Evolutionary conservation across 2,113 vertebrate genomes (phyloP).

Genomic region (Rutilus rutilus): DNA sequence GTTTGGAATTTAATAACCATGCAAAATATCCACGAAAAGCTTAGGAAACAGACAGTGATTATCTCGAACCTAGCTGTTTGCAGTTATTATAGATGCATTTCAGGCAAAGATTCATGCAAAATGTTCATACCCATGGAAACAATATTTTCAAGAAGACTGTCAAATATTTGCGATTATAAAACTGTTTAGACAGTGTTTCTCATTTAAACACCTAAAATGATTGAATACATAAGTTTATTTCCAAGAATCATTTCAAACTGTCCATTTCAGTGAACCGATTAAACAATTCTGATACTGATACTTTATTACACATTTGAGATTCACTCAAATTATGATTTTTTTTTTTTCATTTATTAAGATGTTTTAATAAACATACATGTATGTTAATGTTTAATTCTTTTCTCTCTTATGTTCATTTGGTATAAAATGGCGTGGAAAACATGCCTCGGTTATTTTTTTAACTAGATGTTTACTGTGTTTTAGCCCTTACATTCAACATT

Average conservation of each 20-base stretch:
- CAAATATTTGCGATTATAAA: background rate
- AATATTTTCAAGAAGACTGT: background rate
- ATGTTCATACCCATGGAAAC: slow-evolving; percentile 42
- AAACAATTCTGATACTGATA: too few species aligned
- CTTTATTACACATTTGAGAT: background rate
- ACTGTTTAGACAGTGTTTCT: background rate
- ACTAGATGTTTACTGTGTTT: slow-evolving; percentile 5
- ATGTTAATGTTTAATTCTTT: background rate
- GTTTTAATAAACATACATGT: background rate
- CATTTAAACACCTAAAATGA: background rate
- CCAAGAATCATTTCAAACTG: too few species aligned
- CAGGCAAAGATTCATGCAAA: slow-evolving; percentile 34
- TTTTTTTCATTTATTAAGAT: background rate
- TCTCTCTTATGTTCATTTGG: background rate
- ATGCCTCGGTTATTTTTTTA: slow-evolving; percentile 2
- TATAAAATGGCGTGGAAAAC: background rate
- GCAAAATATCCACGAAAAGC: slow-evolving; percentile 63
- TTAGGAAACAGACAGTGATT: slow-evolving; percentile 53
- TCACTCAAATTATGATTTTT: background rate
- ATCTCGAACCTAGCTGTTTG: slow-evolving; percentile 50
- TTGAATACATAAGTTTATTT: background rate
- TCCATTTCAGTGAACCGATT: too few species aligned
- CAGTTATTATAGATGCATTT: slow-evolving; percentile 54
- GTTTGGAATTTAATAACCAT: slow-evolving; percentile 72
- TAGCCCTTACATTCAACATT: background rate